phyloP scores from a whole-genome alignment of 2,888 invertebrate genomes.

The Drosophila eohydei region DNA sequence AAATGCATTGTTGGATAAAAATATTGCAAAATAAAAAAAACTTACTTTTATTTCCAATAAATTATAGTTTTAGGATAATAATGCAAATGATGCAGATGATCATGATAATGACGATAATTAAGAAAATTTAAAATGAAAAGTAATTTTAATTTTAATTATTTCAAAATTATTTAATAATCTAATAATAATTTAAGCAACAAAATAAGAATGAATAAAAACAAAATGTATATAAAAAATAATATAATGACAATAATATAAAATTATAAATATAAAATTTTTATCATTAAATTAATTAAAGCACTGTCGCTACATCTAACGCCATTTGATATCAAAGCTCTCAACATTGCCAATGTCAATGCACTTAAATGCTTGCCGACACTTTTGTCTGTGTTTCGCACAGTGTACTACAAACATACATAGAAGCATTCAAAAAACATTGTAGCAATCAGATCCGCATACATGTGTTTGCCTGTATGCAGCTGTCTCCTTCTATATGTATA shows the following conservation, averaged over 20 bases:
- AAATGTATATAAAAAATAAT: no score
- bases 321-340: slow-evolving; percentile 8
- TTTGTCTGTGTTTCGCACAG: slow-evolving; percentile 5
- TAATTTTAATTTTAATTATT: no score
- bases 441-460: slow-evolving; percentile 13
- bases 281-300: neutral
- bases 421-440: slow-evolving; percentile 14
- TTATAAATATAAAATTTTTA: neutral
- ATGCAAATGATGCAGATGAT: neutral
- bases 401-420: slow-evolving; percentile 4
- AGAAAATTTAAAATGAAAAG: no score
- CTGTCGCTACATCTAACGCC: neutral
- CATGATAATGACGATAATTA: no score
- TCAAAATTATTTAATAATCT: no score
- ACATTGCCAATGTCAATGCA: slow-evolving; percentile 9
- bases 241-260: no score
- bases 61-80: neutral
- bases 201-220: no score
- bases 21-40: neutral
- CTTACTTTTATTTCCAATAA: neutral
- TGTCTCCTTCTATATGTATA: slow-evolving; percentile 4
- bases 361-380: slow-evolving; percentile 3
- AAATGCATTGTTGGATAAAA: neutral
- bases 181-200: no score
- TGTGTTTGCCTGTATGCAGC: slow-evolving; percentile 4